phyloP scores from a whole-genome alignment of 2,113 vertebrate genomes.

The Daubentonia madagascariensis region DNA sequence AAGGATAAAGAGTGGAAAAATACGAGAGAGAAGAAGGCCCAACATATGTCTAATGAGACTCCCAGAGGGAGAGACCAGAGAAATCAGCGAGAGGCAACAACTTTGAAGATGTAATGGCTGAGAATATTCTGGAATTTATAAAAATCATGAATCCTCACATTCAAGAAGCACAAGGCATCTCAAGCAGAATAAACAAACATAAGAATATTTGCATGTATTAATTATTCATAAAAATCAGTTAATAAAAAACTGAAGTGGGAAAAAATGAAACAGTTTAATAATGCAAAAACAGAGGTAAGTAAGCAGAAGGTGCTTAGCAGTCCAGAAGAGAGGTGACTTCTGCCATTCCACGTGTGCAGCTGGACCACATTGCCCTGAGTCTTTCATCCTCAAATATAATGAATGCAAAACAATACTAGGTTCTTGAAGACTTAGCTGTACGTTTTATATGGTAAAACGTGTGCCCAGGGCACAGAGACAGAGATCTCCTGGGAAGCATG shows the following conservation, averaged over 20 bases:
- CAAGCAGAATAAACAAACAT: neutral
- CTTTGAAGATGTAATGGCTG: neutral
- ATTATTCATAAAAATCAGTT: constrained; percentile 53
- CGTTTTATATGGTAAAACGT: neutral
- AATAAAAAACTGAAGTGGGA: neutral
- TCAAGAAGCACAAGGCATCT: constrained; percentile 4
- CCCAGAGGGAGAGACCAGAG: neutral
- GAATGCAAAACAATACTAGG: neutral
- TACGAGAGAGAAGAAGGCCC: neutral
- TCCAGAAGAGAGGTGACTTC: neutral
- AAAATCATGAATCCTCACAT: neutral
- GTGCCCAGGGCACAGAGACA: neutral
- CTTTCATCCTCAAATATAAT: neutral
- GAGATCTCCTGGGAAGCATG: neutral
- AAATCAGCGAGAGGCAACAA: neutral
- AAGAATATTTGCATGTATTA: constrained; percentile 16
- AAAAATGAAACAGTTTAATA: neutral
- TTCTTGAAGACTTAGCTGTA: neutral
- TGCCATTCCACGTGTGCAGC: neutral
- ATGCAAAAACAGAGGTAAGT: neutral
- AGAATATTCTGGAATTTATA: constrained; percentile 25
- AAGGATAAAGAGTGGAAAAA: neutral
- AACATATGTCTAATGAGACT: neutral
- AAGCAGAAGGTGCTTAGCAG: neutral
- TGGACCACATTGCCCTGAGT: neutral